Evolutionary conservation across 2,113 vertebrate species (phyloP).

Genomic region (Cyprinodon brontotheroides): DNA sequence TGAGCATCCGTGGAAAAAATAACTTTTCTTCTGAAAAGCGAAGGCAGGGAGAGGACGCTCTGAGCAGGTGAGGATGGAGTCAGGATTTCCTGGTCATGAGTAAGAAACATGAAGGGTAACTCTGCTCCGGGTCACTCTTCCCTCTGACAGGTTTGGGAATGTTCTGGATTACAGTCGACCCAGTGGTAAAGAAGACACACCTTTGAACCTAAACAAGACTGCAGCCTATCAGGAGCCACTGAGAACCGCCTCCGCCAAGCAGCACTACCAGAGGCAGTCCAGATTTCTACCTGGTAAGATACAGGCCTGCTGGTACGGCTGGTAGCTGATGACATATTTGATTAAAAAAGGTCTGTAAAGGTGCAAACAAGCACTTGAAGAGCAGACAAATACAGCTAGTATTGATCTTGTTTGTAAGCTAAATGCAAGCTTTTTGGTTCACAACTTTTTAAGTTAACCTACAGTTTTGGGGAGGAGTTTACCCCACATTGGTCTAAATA

Average conservation of each 20-base stretch:
- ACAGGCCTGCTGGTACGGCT: not conserved
- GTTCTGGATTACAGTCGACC: constrained; percentile 87
- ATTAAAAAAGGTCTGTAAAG: not conserved
- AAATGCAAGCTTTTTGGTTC: too few relatives aligned
- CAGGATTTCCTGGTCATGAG: not conserved
- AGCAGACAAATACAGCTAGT: not conserved
- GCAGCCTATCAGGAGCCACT: constrained; percentile 82
- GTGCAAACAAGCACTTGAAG: not conserved
- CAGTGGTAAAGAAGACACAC: constrained; percentile 78
- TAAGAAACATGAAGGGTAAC: not conserved
- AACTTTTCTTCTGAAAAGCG: constrained; percentile 81
- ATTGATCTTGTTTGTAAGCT: not conserved
- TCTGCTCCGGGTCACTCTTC: not conserved
- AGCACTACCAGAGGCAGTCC: constrained; percentile 90
- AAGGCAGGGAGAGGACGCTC: constrained; percentile 78
- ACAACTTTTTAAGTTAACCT: too few relatives aligned
- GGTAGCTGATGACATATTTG: not conserved
- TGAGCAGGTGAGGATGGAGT: constrained; percentile 78
- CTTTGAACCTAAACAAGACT: constrained; percentile 79
- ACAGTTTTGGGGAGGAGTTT: too few relatives aligned
- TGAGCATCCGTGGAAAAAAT: constrained; percentile 70
- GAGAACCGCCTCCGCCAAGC: constrained; percentile 84
- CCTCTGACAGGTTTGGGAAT: constrained; percentile 84
- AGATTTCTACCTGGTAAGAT: constrained; percentile 91
- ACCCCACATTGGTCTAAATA: too few relatives aligned